Evolutionary conservation across 2,113 vertebrate genomes (phyloP).

Genomic region (Lagopus muta): DNA sequence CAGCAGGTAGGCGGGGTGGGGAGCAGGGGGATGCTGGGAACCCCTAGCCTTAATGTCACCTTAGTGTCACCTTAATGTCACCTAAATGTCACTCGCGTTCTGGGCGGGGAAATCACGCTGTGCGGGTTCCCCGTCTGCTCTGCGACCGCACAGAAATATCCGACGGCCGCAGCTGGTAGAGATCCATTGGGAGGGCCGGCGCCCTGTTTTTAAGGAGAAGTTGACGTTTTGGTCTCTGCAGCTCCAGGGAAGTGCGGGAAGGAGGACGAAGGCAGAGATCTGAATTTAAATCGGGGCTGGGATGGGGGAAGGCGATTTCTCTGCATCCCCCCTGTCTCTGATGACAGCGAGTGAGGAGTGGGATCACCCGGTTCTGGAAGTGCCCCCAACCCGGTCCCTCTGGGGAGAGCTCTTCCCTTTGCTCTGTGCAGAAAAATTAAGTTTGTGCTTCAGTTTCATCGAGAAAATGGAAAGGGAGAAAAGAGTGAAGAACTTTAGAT

Average conservation of each 20-base stretch:
- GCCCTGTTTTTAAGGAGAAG: not conserved
- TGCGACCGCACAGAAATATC: not conserved
- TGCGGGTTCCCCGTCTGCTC: not conserved
- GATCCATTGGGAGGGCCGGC: not conserved
- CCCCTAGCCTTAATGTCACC: not conserved
- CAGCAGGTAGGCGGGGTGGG: conserved; percentile 13
- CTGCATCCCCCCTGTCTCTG: too few relatives aligned
- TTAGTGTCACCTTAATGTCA: not conserved
- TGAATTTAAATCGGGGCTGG: not conserved
- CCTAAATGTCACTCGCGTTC: not conserved
- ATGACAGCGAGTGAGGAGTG: not conserved
- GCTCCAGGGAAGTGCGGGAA: not conserved
- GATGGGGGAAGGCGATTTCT: not conserved
- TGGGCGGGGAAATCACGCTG: accelerated
- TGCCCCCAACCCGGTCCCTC: not conserved
- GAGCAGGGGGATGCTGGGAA: not conserved
- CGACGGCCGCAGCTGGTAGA: not conserved
- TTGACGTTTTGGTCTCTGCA: not conserved
- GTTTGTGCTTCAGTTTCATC: conserved; percentile 30
- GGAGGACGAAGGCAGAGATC: not conserved
- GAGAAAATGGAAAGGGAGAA: not conserved
- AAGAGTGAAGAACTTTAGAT: conserved; percentile 62
- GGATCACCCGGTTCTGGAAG: not conserved
- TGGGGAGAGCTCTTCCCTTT: conserved; percentile 20
- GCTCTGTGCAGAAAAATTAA: conserved; percentile 16